These are phyloP conservation scores for Geothlypis trichas DNA, from an alignment of 2,113 vertebrate species.

Conservation along the genomic window DNA sequence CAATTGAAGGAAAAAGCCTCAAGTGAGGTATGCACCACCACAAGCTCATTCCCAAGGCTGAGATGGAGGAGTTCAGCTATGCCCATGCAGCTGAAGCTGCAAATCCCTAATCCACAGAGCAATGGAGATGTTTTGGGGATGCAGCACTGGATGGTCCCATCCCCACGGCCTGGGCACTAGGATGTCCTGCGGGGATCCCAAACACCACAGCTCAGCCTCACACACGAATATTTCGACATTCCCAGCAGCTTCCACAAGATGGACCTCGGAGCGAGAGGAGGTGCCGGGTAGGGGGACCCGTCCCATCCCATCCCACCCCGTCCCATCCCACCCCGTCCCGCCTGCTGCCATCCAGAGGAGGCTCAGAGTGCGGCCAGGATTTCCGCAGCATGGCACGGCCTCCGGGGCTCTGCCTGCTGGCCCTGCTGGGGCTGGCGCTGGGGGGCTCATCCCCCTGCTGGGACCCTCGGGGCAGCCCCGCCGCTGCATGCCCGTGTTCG, in stretches of 20 bases:
- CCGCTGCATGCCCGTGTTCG: slow-evolving; percentile 88
- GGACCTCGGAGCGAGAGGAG: slow-evolving; percentile 61
- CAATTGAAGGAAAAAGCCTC: not conserved
- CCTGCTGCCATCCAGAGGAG: not conserved
- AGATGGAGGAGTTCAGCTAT: not conserved
- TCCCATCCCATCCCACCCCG: not conserved
- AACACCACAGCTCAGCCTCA: fast-evolving
- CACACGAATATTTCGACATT: not conserved
- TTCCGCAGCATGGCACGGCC: slow-evolving; percentile 62
- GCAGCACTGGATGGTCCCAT: fast-evolving
- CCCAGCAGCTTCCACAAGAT: slow-evolving; percentile 70
- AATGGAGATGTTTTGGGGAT: fast-evolving
- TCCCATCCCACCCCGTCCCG: not conserved
- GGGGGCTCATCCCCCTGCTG: slow-evolving; percentile 80
- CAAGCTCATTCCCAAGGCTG: not conserved
- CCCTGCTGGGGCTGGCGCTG: slow-evolving; percentile 9
- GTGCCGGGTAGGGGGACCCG: not conserved
- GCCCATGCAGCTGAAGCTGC: fast-evolving
- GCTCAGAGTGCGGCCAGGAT: not conserved
- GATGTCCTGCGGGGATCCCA: not conserved
- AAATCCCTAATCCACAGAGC: fast-evolving
- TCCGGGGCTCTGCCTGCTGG: slow-evolving; percentile 22
- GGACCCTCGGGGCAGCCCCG: slow-evolving; percentile 71
- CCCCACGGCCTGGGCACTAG: fast-evolving
- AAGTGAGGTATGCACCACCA: fast-evolving